Evolutionary conservation across 2,113 vertebrate genomes (phyloP).

Genomic region (Podiceps cristatus): DNA sequence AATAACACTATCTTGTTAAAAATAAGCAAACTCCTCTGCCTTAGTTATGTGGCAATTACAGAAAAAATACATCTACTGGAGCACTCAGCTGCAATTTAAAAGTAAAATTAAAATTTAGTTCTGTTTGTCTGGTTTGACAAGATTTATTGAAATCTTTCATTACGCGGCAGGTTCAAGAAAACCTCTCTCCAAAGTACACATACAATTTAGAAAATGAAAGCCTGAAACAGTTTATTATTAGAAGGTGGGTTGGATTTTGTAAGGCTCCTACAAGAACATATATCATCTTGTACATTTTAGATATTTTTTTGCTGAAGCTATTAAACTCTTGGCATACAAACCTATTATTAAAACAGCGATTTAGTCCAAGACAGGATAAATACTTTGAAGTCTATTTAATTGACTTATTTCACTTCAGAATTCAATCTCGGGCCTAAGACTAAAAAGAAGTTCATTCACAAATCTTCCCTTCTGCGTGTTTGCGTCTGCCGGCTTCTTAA

Average conservation of each 20-base stretch:
- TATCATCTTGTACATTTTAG: neutral
- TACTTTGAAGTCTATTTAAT: slow-evolving; percentile 30
- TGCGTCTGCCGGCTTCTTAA: neutral
- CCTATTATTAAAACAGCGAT: slow-evolving; percentile 5
- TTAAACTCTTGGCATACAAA: neutral
- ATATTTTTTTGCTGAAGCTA: neutral
- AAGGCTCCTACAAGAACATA: neutral
- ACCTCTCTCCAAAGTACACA: slow-evolving; percentile 35
- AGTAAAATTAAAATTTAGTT: slow-evolving; percentile 21
- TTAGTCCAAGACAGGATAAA: neutral
- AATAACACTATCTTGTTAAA: neutral
- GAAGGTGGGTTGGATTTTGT: slow-evolving; percentile 23
- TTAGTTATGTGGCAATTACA: neutral
- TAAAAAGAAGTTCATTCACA: neutral
- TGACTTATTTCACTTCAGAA: neutral
- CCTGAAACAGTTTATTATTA: slow-evolving; percentile 40
- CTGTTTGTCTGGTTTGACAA: slow-evolving; percentile 45
- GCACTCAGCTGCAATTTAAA: slow-evolving; percentile 25
- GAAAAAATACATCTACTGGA: neutral
- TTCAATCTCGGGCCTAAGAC: neutral
- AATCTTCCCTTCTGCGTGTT: neutral
- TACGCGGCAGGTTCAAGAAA: slow-evolving; percentile 28
- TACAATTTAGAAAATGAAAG: slow-evolving; percentile 57
- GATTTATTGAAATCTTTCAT: slow-evolving; percentile 42
- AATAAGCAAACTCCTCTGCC: slow-evolving; percentile 20